Base-by-base conservation (phyloP, 2,113 vertebrate genomes). In the Eretmochelys imbricata region DNA sequence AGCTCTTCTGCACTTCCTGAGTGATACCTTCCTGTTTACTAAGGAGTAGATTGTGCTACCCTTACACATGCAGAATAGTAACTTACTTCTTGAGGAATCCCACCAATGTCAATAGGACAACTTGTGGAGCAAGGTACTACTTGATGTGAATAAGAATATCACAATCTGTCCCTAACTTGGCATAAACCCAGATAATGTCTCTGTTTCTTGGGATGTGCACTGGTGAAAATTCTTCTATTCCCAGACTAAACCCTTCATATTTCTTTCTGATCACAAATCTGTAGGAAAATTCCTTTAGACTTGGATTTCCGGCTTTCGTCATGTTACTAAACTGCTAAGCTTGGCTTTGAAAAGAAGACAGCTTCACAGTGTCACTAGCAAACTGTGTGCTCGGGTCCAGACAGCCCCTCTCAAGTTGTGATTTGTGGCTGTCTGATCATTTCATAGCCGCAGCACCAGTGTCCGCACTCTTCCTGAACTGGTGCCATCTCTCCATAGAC, bases 391-490 rank as follows among this genome's bases (percentile, higher is more conserved):
- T 91, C 80, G 65, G 93, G 72, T 93, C 88, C 87, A 95, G 97
- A 89, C 90, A 62, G n/a, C 82, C 72, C 62, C 54, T 81, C 88
- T 82, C 11, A 80, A 93, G 88, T 54, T 91, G 76, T 87, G 89
- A 82, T 93, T 96, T 96, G 95, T 94, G 97, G 90, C 88, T 89
- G 82, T 54, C 89, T 93, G 94, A 91, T 93, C 69, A 20, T 42
- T 96, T 87, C 79, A 51, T 89, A 89, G 79, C 10, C 25, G 35
- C 5, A 59, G 78, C 42, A 2, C 20, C 57, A 89, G 90, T 94
- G 96, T 94, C 88, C 78, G 89, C 65, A 6, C 81, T 57, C 53
- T 16, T 80, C 84, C 82, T 96, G 91, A 94, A 89, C 76, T 83
- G 38, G 80, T 90, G 84, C 89, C 89, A 38, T 92, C 84, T 80